These are phyloP conservation scores for Nysson spinosus DNA, from an alignment of 2,888 invertebrate species.

Conservation along the genomic window DNA sequence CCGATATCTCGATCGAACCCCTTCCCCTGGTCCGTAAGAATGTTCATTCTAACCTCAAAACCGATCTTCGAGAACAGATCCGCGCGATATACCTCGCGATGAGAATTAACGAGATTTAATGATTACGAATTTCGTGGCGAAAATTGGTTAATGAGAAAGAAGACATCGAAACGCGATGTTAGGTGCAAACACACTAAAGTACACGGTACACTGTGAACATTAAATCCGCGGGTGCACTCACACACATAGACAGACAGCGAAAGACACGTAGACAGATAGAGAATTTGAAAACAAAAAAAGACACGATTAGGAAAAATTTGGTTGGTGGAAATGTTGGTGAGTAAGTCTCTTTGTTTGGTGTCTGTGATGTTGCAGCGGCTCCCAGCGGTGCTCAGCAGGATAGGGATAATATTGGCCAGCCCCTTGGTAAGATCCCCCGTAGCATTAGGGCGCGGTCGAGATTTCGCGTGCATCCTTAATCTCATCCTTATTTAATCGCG, in stretches of 20 bases:
- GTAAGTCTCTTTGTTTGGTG: constrained; percentile 78
- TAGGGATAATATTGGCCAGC: constrained; percentile 97
- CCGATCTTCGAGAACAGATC: too few relatives aligned
- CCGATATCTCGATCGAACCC: too few relatives aligned
- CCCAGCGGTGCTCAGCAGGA: constrained; percentile 96
- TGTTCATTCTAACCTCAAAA: too few relatives aligned
- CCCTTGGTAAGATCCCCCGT: constrained; percentile 89
- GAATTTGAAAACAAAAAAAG: constrained; percentile 39
- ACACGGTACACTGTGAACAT: too few relatives aligned
- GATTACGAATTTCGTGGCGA: too few relatives aligned
- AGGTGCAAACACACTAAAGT: too few relatives aligned
- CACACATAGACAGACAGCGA: constrained; percentile 12
- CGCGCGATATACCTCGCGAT: too few relatives aligned
- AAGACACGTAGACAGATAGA: constrained; percentile 22
- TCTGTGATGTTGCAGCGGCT: constrained; percentile 87
- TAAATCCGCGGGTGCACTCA: too few relatives aligned
- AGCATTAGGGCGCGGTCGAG: constrained; percentile 63
- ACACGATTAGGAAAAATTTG: constrained; percentile 70
- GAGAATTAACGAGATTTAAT: too few relatives aligned
- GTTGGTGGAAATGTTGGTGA: constrained; percentile 76
- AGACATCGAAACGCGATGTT: too few relatives aligned
- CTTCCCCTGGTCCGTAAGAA: too few relatives aligned
- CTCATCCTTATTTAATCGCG: not conserved
- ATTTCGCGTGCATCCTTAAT: constrained; percentile 56
- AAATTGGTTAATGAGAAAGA: too few relatives aligned